Percentiles rank a stretch among this genome's conserved stretches.
These are phyloP conservation scores for Coenonympha arcania DNA, from an alignment of 2,888 invertebrate species.

Conservation along the genomic window DNA sequence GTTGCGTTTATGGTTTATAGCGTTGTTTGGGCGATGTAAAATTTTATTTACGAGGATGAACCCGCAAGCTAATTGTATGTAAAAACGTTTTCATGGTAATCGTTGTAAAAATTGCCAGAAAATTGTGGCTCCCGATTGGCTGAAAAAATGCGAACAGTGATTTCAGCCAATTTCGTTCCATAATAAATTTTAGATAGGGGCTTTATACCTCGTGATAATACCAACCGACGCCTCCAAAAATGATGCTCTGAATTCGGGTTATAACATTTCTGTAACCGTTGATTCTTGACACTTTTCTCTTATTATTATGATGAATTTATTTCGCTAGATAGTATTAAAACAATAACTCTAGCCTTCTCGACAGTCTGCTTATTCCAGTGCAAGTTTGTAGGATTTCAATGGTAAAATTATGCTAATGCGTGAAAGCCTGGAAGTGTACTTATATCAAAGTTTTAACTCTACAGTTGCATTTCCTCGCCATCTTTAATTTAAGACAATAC, in stretches of 20 bases:
- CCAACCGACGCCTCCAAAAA: not conserved
- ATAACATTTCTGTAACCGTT: not conserved
- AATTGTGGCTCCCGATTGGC: too few relatives aligned
- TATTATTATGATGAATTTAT: not conserved
- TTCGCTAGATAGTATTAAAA: not conserved
- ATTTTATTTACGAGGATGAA: too few relatives aligned
- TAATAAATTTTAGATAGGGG: too few relatives aligned
- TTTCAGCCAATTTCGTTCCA: too few relatives aligned
- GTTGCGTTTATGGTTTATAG: too few relatives aligned
- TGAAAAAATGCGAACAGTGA: too few relatives aligned
- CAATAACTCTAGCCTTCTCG: not conserved
- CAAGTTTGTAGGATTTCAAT: not conserved
- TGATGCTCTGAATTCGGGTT: not conserved
- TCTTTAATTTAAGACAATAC: not conserved
- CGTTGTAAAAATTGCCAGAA: too few relatives aligned
- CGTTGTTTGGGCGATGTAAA: too few relatives aligned
- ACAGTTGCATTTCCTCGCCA: not conserved
- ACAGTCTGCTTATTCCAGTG: not conserved
- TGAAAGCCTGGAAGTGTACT: not conserved
- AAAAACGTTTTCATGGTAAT: too few relatives aligned
- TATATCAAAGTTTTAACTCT: slow-evolving; percentile 1
- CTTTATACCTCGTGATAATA: too few relatives aligned
- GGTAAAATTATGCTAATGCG: slow-evolving; percentile 2
- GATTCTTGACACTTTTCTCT: not conserved
- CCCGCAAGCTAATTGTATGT: too few relatives aligned